Percentiles rank a stretch among this genome's conserved stretches.
These are phyloP conservation scores for Ramazzottius varieornatus DNA, from an alignment of 2,888 invertebrate genomes.

Conservation along the genomic window DNA sequence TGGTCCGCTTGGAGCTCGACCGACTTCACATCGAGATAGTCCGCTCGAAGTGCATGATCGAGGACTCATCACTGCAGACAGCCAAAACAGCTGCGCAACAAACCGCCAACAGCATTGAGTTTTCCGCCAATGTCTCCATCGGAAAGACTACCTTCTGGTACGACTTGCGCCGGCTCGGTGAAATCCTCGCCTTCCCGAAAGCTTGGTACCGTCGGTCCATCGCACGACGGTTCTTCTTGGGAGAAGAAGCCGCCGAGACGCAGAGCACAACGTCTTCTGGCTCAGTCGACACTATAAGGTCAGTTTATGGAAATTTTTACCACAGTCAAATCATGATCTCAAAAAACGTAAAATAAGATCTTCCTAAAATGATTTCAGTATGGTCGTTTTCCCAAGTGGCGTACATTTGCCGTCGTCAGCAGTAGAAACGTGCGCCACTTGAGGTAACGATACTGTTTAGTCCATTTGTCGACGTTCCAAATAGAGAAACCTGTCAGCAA, in stretches of 20 bases:
- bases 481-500: no score
- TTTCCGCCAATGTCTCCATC: constrained; percentile 9
- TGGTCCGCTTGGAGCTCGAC: not conserved
- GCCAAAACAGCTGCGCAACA: not conserved
- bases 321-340: no score
- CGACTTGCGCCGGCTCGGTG: constrained; percentile 84
- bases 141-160: constrained; percentile 52
- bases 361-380: no score
- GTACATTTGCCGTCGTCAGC: no score
- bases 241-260: constrained; percentile 32
- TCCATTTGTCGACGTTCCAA: no score
- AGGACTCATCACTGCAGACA: not conserved
- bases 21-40: not conserved
- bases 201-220: constrained; percentile 92
- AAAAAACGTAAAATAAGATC: no score
- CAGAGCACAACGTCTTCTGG: not conserved
- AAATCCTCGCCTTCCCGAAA: constrained; percentile 88
- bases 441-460: no score
- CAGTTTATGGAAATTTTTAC: no score
- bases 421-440: no score
- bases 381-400: no score
- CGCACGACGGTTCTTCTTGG: constrained; percentile 65
- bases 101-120: not conserved
- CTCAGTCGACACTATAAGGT: no score
- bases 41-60: not conserved